phyloP scores from a whole-genome alignment of 1,140 invertebrate genomes.

The Procambarus clarkii region DNA sequence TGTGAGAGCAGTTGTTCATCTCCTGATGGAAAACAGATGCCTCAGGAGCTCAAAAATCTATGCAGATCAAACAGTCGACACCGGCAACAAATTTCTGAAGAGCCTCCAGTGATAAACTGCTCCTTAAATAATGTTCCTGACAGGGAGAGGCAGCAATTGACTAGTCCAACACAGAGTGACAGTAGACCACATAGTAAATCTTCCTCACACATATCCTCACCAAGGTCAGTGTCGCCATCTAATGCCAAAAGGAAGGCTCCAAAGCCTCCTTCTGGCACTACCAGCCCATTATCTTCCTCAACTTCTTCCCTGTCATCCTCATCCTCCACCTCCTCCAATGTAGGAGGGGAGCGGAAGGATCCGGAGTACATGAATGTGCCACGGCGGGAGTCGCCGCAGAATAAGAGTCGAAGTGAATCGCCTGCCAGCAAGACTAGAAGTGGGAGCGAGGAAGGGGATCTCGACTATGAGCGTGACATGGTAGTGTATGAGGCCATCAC shows the following conservation, averaged over 20 bases:
- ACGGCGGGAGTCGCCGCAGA: slow-evolving; percentile 83
- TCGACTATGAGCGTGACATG: slow-evolving; percentile 79
- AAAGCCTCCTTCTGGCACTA: slow-evolving; percentile 11
- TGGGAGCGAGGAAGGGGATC: slow-evolving; percentile 76
- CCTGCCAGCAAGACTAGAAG: slow-evolving; percentile 34
- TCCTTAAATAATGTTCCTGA: neutral
- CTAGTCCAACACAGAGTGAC: slow-evolving; percentile 11
- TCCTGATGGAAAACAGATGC: neutral
- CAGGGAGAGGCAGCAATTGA: slow-evolving; percentile 14
- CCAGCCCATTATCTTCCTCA: slow-evolving; percentile 61
- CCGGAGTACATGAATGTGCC: slow-evolving; percentile 79
- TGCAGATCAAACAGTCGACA: slow-evolving; percentile 25
- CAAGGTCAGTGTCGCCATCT: slow-evolving; percentile 19
- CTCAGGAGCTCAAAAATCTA: neutral
- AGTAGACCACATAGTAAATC: slow-evolving; percentile 8
- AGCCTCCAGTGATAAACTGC: slow-evolving; percentile 21
- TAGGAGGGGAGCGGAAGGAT: slow-evolving; percentile 68
- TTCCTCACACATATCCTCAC: slow-evolving; percentile 17
- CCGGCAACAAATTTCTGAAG: slow-evolving; percentile 10
- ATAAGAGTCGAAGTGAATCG: slow-evolving; percentile 87
- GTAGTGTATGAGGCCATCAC: slow-evolving; percentile 81
- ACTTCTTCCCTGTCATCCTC: slow-evolving; percentile 70
- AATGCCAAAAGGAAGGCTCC: slow-evolving; percentile 60
- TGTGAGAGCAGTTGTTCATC: neutral
- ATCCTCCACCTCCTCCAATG: slow-evolving; percentile 69